Percentiles rank a stretch among this genome's conserved stretches.
phyloP scores from a whole-genome alignment of 1,140 invertebrate species.

The Macrobrachium nipponense region DNA sequence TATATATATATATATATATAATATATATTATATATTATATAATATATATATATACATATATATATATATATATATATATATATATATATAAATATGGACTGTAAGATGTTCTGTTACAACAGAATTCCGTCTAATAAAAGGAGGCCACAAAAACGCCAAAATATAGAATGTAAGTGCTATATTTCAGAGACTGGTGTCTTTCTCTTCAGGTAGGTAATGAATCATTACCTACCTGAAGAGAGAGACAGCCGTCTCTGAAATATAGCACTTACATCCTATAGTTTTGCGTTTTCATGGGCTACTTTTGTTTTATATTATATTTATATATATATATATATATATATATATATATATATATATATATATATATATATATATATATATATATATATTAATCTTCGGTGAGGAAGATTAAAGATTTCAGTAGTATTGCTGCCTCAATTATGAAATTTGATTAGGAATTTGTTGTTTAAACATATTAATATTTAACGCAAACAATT shows the following conservation, averaged over 20 bases:
- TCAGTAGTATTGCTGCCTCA: not conserved
- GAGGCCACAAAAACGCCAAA: too few species aligned
- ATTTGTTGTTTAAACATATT: too few species aligned
- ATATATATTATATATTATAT: not conserved
- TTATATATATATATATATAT: conserved; percentile 29
- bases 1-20: conserved; percentile 20
- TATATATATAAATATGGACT: conserved; percentile 31
- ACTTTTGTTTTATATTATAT: conserved; percentile 7
- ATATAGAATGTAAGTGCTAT: too few species aligned
- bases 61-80: conserved; percentile 2
- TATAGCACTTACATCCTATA: not conserved
- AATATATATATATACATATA: conserved; percentile 20
- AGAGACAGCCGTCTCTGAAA: too few species aligned
- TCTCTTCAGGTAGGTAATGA: too few species aligned
- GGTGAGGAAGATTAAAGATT: not conserved
- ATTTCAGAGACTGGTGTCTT: too few species aligned
- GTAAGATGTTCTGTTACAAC: too few species aligned
- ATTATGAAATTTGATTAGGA: too few species aligned
- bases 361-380: conserved; percentile 19
- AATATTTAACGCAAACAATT: too few species aligned
- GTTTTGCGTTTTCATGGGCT: not conserved
- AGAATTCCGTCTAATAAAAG: too few species aligned
- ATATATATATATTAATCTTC: too few species aligned
- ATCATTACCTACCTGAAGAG: too few species aligned
- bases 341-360: conserved; percentile 23